Base-by-base conservation (phyloP, 2,888 invertebrate genomes). In the Onchidella celtica region DNA sequence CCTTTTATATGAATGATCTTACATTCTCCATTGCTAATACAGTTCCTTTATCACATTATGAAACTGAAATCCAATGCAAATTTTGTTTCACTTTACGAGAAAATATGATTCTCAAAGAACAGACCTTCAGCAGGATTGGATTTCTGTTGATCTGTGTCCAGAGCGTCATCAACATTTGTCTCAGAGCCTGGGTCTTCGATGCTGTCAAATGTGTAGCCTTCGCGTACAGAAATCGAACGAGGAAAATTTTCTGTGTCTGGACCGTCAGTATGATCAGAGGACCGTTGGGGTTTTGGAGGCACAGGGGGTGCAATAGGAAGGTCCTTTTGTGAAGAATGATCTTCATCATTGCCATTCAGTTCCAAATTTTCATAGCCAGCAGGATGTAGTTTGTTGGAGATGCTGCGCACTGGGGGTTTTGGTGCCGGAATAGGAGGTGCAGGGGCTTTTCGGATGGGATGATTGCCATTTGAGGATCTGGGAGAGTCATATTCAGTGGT, bases 191-290 rank as follows among this genome's bases (percentile, higher is more conserved):
- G 4, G 4, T 24, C 21, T 6, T 61, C n/a, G 6, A 14, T 4
- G 29, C 0, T 36, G n/a, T 73, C 73, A 73, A 61, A 27, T 24
- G 27, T 65, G 47, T n/a, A 65, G 38, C 63, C 65, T 32, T 65
- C 38, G 3, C 17, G 29, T 17, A 55, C 61, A n/a, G 40, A 65
- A 6, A 75, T 65, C 40, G 63, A 24, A 24, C 59, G n/a, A 21
- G 73, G 21, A 34, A 29, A 73, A 32, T 38, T 6, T 2, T 68
- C 55, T 17, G 29, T 29, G n/a, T n/a, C 2, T 6, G 14, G 14
- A 29, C 36, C 24, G n/a, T 6, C 6, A 61, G 34, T 55, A 2
- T 24, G 24, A 14, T 36, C 27, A 61, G 27, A 4, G 38, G 29
- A 6, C n/a, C n/a, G n/a, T n/a, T n/a, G n/a, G n/a, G n/a, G n/a